A percentile compares a stretch with the other conserved stretches of the same genome.
These are phyloP conservation scores for Furcula furcula DNA, from an alignment of 2,888 invertebrate genomes.

Conservation along the genomic window DNA sequence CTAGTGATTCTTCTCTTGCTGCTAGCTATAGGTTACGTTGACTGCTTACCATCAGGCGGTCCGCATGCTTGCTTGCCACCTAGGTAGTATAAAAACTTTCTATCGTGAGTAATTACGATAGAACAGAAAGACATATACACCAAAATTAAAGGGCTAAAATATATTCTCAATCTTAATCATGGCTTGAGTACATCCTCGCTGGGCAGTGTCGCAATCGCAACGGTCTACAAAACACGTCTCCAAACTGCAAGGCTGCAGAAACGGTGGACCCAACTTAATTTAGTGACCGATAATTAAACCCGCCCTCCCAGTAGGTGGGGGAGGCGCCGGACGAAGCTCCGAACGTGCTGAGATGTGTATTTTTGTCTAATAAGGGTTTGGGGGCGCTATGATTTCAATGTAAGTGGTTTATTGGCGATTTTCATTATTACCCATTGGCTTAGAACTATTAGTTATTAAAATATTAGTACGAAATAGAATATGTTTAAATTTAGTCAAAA, in stretches of 20 bases:
- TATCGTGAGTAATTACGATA: too few species aligned
- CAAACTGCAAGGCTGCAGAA: conserved; percentile 46
- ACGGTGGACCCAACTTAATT: conserved; percentile 47
- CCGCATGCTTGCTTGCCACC: too few species aligned
- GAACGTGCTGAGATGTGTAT: conserved; percentile 64
- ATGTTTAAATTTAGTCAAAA: too few species aligned
- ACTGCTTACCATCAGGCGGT: too few species aligned
- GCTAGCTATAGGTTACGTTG: too few species aligned
- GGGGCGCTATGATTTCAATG: conserved; percentile 3
- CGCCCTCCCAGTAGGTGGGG: conserved; percentile 12
- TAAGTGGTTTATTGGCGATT: neutral
- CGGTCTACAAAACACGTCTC: conserved; percentile 42
- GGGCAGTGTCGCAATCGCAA: conserved; percentile 26
- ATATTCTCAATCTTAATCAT: neutral
- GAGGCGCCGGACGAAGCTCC: conserved; percentile 36
- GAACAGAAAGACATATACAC: too few species aligned
- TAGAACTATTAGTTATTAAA: too few species aligned
- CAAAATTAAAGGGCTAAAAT: too few species aligned
- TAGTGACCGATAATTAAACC: conserved; percentile 55
- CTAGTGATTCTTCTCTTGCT: too few species aligned
- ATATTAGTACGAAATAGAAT: too few species aligned
- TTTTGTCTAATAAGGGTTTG: conserved; percentile 57
- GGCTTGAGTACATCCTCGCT: conserved; percentile 21
- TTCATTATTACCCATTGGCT: neutral
- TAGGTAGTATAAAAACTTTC: too few species aligned